Base-by-base conservation (phyloP, 2,888 invertebrate genomes). In the Sinodicranocentrus sp. region DNA sequence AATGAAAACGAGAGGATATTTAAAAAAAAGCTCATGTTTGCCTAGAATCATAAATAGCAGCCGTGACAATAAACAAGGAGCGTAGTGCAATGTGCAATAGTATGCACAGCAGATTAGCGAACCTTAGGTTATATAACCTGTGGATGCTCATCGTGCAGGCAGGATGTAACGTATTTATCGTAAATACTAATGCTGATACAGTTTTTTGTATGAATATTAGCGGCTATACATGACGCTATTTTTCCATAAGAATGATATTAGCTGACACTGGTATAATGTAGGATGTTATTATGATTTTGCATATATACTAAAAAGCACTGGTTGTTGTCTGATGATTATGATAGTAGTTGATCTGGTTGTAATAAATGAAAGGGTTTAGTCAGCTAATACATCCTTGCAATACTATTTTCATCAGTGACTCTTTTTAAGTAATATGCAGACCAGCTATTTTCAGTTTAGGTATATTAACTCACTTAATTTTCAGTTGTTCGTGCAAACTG, bases 31-130 rank as follows among this genome's bases (percentile, higher is more conserved):
- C 2, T 2, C 48, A 48, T 48, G 48, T 48, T 48, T 48, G 48
- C 48, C 48, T 10, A 48, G 48, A 6, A 15, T n/a, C 48, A 48
- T 15, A 48, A 79, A 79, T 79, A 79, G 79, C 52, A 79, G 79
- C 79, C 79, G 79, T 79, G 79, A 79, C 79, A 79, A 72, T 79
- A 79, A 79, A 57, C 71, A 72, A 65, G 65, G 61, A 68, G 44
- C 26, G n/a, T n/a, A n/a, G n/a, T n/a, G n/a, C n/a, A n/a, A n/a
- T 39, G 13, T 48, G 48, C 48, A 48, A 15, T 10, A n/a, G n/a
- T n/a, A n/a, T 48, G 48, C 48, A n/a, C 10, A 5, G 48, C 48
- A 48, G 15, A 33, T 48, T n/a, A 48, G 39, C 39, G n/a, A n/a
- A 48, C 48, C 10, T n/a, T 48, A 33, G 33, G n/a, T 48, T 10